A percentile compares a stretch with the other conserved stretches of the same genome.
These are phyloP conservation scores for Neria commutata DNA, from an alignment of 2,888 invertebrate genomes.

Conservation along the genomic window DNA sequence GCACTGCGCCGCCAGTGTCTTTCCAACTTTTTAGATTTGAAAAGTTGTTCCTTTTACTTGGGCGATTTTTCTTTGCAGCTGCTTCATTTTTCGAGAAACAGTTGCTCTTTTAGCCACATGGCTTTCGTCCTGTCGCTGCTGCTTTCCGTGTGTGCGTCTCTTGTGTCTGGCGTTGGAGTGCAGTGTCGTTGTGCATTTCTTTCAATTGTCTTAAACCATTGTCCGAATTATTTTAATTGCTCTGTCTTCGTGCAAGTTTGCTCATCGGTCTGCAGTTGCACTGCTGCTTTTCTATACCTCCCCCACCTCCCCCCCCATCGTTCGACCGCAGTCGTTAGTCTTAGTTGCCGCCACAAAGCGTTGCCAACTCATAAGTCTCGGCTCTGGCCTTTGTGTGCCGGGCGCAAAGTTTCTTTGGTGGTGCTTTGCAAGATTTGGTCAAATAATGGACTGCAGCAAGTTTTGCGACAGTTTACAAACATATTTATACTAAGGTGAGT, in stretches of 20 bases:
- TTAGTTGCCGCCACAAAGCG: conserved; percentile 25
- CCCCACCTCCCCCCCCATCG: conserved; percentile 19
- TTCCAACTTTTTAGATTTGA: background rate
- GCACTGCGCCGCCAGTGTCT: background rate
- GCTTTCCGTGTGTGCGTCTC: background rate
- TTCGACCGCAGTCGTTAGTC: conserved; percentile 10
- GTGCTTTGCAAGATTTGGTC: conserved; percentile 33
- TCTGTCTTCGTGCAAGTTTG: conserved; percentile 14
- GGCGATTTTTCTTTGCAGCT: background rate
- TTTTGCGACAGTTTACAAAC: conserved; percentile 36
- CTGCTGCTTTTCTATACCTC: conserved; percentile 7
- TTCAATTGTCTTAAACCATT: conserved; percentile 23
- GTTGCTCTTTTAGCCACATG: background rate
- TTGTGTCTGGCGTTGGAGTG: background rate
- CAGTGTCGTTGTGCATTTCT: background rate
- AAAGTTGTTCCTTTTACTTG: background rate
- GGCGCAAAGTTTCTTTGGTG: background rate
- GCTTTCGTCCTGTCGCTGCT: background rate
- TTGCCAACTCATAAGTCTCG: conserved; percentile 23
- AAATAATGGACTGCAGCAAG: conserved; percentile 38
- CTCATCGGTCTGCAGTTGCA: conserved; percentile 22
- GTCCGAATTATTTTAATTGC: conserved; percentile 44
- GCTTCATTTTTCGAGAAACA: too few relatives aligned
- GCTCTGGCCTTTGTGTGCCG: background rate
- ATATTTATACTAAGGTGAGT: background rate